Evolutionary conservation across 2,888 invertebrate genomes (phyloP).

Genomic region (Altica lythri): DNA sequence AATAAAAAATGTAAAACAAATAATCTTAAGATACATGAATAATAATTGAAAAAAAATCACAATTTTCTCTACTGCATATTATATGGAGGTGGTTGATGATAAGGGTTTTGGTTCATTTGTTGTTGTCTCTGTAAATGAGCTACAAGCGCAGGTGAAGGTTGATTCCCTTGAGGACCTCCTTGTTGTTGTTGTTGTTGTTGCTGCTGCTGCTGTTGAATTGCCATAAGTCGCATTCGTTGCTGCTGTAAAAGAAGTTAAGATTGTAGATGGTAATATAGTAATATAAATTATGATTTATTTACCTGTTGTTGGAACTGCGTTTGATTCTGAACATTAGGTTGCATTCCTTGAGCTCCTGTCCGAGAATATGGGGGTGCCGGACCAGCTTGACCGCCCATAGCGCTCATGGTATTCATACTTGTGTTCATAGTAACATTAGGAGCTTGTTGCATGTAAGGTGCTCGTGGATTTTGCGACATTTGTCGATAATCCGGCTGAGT

Average conservation of each 20-base stretch:
- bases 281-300: too few species aligned
- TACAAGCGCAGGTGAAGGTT: constrained; percentile 67
- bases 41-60: constrained; percentile 3
- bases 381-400: constrained; percentile 61
- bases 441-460: constrained; percentile 73
- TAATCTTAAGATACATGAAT: too few species aligned
- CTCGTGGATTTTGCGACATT: constrained; percentile 57
- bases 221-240: constrained; percentile 62
- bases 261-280: too few species aligned
- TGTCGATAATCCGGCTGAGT: constrained; percentile 54
- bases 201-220: constrained; percentile 51
- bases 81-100: constrained; percentile 65
- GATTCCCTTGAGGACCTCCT: constrained; percentile 58
- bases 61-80: constrained; percentile 50
- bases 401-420: constrained; percentile 76
- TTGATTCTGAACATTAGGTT: constrained; percentile 52
- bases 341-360: constrained; percentile 50
- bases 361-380: constrained; percentile 82
- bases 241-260: too few species aligned
- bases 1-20: too few species aligned
- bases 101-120: constrained; percentile 62
- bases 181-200: constrained; percentile 49
- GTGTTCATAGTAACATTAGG: constrained; percentile 87
- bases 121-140: constrained; percentile 70
- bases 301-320: constrained; percentile 66